Evolutionary conservation across 1,140 invertebrate genomes (phyloP).

Genomic region (Papilio xuthus): DNA sequence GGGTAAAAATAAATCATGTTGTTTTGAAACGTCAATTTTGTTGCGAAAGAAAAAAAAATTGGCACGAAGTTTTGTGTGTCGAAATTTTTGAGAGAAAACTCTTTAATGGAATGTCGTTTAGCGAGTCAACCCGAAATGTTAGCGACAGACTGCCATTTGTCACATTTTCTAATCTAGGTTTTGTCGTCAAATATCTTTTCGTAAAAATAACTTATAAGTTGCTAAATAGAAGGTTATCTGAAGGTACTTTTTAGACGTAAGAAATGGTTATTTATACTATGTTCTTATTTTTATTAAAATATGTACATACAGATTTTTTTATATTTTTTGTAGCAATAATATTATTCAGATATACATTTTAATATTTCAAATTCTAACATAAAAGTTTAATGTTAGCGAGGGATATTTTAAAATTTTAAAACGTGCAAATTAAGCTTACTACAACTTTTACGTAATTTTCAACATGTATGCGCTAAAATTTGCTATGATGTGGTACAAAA

Average conservation of each 20-base stretch:
- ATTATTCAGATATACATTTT: too few species aligned
- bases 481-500: too few species aligned
- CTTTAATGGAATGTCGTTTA: constrained; percentile 32
- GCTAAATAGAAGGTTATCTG: neutral
- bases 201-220: neutral
- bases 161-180: constrained; percentile 37
- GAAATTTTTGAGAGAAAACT: constrained; percentile 33
- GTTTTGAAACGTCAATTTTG: constrained; percentile 39
- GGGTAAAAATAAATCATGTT: constrained; percentile 44
- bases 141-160: constrained; percentile 40
- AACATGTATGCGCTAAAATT: neutral
- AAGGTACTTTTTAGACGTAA: too few species aligned
- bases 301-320: too few species aligned
- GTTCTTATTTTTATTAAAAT: too few species aligned
- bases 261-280: too few species aligned
- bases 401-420: neutral
- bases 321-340: too few species aligned
- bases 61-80: constrained; percentile 30
- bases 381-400: neutral
- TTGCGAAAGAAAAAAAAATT: constrained; percentile 29
- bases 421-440: neutral
- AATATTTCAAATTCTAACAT: neutral
- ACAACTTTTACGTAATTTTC: neutral
- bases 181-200: constrained; percentile 32
- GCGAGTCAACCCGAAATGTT: constrained; percentile 19